Percentiles rank a stretch among this genome's conserved stretches.
Evolutionary conservation across 2,888 invertebrate genomes (phyloP).

Genomic region (Smittia sp.): DNA sequence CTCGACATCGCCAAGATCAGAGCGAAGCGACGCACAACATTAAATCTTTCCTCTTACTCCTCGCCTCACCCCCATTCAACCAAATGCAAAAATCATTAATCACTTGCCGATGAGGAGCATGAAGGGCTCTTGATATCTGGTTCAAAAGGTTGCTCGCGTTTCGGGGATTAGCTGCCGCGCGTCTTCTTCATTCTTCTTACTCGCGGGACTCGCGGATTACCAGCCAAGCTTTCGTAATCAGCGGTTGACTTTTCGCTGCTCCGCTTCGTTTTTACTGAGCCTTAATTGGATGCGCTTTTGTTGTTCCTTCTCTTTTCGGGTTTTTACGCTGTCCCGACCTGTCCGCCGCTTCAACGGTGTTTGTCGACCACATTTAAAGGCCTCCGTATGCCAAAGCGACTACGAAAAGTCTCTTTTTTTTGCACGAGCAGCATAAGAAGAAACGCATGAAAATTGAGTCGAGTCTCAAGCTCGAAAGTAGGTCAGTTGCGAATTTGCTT

Average conservation of each 20-base stretch:
- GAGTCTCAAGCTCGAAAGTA: slow-evolving; percentile 7
- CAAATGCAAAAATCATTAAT: neutral
- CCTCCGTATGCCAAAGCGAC: neutral
- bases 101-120: neutral
- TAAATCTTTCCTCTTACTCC: neutral
- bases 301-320: neutral
- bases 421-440: slow-evolving; percentile 31
- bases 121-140: neutral
- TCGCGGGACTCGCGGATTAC: neutral
- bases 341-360: neutral
- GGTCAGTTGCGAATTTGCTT: slow-evolving; percentile 33
- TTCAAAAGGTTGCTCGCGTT: neutral
- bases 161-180: neutral
- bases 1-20: neutral
- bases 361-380: neutral
- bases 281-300: neutral
- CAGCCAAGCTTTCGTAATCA: neutral
- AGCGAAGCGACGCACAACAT: neutral
- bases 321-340: neutral
- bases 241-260: neutral
- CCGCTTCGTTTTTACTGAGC: neutral
- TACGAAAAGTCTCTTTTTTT: neutral
- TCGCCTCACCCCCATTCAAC: neutral
- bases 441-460: slow-evolving; percentile 29
- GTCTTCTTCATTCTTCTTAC: neutral